These are phyloP conservation scores for Microtus obscurus DNA, from an alignment of 2,797 vertebrate genomes.

Conservation along the genomic window DNA sequence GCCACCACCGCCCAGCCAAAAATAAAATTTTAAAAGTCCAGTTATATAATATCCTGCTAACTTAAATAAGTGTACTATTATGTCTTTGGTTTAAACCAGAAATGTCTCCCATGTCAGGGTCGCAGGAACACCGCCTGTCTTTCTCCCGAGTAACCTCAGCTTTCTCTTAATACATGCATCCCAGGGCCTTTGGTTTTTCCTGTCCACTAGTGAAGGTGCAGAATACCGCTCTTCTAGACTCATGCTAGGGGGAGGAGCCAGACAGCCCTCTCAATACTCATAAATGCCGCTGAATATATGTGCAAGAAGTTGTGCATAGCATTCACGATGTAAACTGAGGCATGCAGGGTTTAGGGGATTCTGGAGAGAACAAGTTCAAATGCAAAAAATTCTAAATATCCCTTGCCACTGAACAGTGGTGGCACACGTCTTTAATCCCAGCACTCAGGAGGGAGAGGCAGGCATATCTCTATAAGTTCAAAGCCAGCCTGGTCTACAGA, in stretches of 20 bases:
- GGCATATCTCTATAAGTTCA: no score
- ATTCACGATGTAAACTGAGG: neutral
- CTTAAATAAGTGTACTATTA: constrained; percentile 77
- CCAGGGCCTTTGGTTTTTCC: neutral
- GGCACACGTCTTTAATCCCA: no score
- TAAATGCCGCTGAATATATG: neutral
- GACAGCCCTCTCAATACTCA: neutral
- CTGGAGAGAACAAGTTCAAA: neutral
- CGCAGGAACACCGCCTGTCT: constrained; percentile 63
- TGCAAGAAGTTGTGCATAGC: neutral
- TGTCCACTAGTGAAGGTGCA: neutral
- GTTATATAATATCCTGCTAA: constrained; percentile 81
- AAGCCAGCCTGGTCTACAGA: no score
- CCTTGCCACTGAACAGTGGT: neutral
- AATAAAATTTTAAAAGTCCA: neutral
- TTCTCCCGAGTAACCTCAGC: constrained; percentile 69
- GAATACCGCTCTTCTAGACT: constrained; percentile 28
- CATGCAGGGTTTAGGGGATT: neutral
- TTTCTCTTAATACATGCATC: neutral
- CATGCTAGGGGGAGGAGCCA: neutral
- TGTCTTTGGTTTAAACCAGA: constrained; percentile 80
- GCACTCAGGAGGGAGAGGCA: no score
- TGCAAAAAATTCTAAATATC: neutral
- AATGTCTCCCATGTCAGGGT: constrained; percentile 75
- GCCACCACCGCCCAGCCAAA: no score